Conservation (phyloP, 2,888 invertebrate species). For the Drosophila nr. fundita region DNA sequence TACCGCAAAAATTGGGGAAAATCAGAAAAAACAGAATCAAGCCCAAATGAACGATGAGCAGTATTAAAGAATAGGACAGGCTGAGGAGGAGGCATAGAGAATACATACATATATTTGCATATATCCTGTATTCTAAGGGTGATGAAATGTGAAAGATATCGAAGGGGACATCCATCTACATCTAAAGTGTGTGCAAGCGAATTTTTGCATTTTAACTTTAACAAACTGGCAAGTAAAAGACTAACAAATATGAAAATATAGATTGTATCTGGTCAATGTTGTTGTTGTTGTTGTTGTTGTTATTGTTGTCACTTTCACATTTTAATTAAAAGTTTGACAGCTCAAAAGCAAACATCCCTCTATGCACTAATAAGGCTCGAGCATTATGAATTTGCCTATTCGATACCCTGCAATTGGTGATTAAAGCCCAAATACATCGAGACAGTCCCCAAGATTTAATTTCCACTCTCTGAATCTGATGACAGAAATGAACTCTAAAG, state of each 20-base stretch:
- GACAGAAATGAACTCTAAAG: background rate
- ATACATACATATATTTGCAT: no score
- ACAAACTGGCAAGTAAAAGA: background rate
- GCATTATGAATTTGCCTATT: background rate
- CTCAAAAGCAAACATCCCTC: background rate
- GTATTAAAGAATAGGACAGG: no score
- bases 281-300: background rate
- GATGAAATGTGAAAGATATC: background rate
- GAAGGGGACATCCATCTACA: background rate
- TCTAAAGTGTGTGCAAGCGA: background rate
- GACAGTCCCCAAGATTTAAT: background rate
- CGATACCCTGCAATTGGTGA: background rate
- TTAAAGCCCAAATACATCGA: background rate
- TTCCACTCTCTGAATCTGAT: background rate
- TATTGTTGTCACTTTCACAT: background rate
- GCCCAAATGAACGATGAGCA: no score
- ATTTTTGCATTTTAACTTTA: background rate
- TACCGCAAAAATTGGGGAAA: no score
- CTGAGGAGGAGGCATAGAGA: no score
- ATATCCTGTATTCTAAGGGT: no score
- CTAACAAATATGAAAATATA: background rate
- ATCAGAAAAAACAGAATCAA: no score
- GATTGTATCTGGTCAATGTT: background rate
- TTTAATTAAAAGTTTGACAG: background rate
- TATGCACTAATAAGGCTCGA: background rate